phyloP scores from a whole-genome alignment of 2,888 invertebrate species.

The Synanthedon myopaeformis region DNA sequence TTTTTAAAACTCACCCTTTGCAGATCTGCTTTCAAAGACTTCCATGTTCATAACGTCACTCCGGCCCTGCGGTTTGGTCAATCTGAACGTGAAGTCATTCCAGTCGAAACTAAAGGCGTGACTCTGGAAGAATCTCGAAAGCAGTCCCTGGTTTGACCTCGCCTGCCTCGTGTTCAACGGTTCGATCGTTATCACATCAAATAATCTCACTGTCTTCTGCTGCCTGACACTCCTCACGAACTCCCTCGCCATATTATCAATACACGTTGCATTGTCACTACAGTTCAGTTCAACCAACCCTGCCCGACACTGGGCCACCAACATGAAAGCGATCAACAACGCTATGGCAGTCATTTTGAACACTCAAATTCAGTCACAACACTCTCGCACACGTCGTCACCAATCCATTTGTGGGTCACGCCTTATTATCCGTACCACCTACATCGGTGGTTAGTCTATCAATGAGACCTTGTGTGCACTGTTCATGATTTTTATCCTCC shows the following conservation, averaged over 20 bases:
- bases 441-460: constrained; percentile 49
- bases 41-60: constrained; percentile 61
- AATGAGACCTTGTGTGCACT: constrained; percentile 48
- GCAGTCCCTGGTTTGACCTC: constrained; percentile 39
- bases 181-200: constrained; percentile 68
- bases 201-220: constrained; percentile 62
- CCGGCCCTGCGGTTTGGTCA: constrained; percentile 55
- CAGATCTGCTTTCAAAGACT: constrained; percentile 53
- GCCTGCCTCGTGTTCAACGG: constrained; percentile 50
- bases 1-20: constrained; percentile 39
- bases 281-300: constrained; percentile 52
- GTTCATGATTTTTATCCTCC: constrained; percentile 61
- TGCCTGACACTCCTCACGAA: constrained; percentile 62
- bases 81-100: constrained; percentile 62
- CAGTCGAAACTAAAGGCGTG: constrained; percentile 68
- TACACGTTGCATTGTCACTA: constrained; percentile 73
- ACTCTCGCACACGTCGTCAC: constrained; percentile 40
- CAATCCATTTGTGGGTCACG: constrained; percentile 66
- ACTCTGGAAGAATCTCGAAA: constrained; percentile 56
- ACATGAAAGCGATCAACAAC: constrained; percentile 39
- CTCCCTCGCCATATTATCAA: constrained; percentile 61
- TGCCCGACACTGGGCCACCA: constrained; percentile 38
- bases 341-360: constrained; percentile 53
- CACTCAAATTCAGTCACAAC: constrained; percentile 22
- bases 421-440: constrained; percentile 37